Base-by-base conservation (phyloP, 2,888 invertebrate species). In the Rapana venosa region DNA sequence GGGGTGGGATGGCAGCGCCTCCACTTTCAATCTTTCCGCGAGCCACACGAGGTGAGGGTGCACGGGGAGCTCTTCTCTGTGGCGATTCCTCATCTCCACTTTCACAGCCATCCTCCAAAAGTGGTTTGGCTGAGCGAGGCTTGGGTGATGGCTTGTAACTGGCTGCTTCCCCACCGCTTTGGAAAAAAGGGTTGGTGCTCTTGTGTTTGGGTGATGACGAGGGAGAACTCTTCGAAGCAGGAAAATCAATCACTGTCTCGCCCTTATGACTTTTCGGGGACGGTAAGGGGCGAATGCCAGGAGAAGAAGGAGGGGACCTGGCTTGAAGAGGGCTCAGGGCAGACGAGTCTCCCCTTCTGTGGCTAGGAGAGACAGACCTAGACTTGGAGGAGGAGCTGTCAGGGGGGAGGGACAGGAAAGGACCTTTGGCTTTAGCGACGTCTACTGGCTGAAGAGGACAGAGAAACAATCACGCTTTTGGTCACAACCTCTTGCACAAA, bases 391-490 rank as follows among this genome's bases (percentile, higher is more conserved):
- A n/a, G 26, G 77, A 5, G n/a, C 4, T 61, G n/a, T 79, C 85
- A 77, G 61, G 11, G 47, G 88, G 81, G 26, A 77, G 58, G 79
- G 85, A 84, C 22, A 83, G 81, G n/a, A 58, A 32, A 66, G 86
- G 86, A 79, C 81, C 86, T 90, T 90, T 85, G 86, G 87, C 77
- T 84, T 91, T 87, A 87, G 88, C 79, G 87, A 77, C 88, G 47
- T 90, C 90, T 83, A 88, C 47, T 32, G 81, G 88, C 91, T 91
- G 89, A 66, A 79, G 58, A 87, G 85, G 87, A 87, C 88, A 90
- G 61, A 88, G 89, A 89, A 74, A 88, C 83, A 32, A 79, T 83
- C 36, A 30, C 22, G 36, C 22, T 15, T 66, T 79, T 79, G 79
- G 13, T 22, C 20, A 36, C 81, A 83, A 30, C 47, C 22, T 35